Conservation (phyloP, 2,888 invertebrate genomes). For the Lasioglossum calceatum region DNA sequence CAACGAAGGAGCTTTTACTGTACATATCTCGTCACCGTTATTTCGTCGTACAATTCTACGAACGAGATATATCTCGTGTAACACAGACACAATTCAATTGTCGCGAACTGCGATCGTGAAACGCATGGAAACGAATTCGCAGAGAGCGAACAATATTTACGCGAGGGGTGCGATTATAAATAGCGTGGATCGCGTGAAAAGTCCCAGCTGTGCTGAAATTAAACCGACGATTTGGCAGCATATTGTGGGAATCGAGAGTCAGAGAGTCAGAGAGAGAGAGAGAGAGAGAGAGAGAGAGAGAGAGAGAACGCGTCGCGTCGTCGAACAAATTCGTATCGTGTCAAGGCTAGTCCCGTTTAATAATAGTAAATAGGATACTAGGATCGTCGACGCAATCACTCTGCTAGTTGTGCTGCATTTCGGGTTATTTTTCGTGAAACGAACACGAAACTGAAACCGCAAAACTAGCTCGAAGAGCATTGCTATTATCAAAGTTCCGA, state of each 20-base stretch:
- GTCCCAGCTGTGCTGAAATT: conserved; percentile 11
- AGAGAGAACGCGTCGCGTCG: not conserved
- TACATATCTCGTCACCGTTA: too few relatives aligned
- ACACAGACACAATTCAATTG: too few relatives aligned
- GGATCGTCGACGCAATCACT: not conserved
- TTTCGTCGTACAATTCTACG: too few relatives aligned
- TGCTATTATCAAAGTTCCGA: not conserved
- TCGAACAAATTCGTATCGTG: conserved; percentile 39
- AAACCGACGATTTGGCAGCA: conserved; percentile 47
- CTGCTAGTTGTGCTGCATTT: not conserved
- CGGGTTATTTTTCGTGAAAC: not conserved
- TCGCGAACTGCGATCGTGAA: not conserved
- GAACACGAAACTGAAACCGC: not conserved
- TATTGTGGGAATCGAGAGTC: conserved; percentile 25
- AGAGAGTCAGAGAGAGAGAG: not conserved
- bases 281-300: too few relatives aligned
- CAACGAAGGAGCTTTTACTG: too few relatives aligned
- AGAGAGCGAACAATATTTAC: not conserved
- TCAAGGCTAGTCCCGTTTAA: conserved; percentile 54
- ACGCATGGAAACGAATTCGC: not conserved
- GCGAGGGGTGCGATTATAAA: conserved; percentile 11
- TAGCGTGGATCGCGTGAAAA: not conserved
- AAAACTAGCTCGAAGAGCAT: too few relatives aligned
- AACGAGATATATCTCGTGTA: too few relatives aligned
- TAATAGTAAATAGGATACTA: conserved; percentile 52